These are phyloP conservation scores for Aproaerema taeniolella DNA, from an alignment of 2,888 invertebrate genomes.

Conservation along the genomic window DNA sequence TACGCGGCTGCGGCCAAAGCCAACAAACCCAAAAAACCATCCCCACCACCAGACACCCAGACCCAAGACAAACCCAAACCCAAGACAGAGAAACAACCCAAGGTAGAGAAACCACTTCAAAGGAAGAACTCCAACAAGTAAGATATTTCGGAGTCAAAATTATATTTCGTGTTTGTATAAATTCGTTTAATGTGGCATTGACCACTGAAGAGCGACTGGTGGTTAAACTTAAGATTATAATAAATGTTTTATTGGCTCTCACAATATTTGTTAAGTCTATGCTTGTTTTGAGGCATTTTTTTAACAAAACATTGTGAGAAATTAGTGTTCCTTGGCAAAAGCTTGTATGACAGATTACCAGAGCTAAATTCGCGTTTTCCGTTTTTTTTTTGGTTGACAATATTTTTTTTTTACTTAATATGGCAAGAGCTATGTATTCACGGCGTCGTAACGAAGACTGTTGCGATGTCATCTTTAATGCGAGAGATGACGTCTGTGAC, in stretches of 20 bases:
- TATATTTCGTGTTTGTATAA: conserved; percentile 21
- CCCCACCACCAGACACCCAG: conserved; percentile 29
- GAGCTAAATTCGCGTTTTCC: too few species aligned
- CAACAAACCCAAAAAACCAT: conserved; percentile 50
- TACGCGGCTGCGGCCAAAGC: conserved; percentile 69
- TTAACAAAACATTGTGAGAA: not conserved
- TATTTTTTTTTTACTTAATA: too few species aligned
- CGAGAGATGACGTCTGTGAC: too few species aligned
- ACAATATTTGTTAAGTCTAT: not conserved
- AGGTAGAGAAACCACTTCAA: conserved; percentile 26
- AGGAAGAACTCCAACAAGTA: conserved; percentile 63
- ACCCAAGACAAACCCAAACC: conserved; percentile 16
- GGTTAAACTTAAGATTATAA: not conserved
- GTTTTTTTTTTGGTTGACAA: too few species aligned
- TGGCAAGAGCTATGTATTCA: too few species aligned
- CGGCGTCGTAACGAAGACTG: too few species aligned
- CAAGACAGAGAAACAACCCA: conserved; percentile 27
- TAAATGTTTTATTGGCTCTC: not conserved
- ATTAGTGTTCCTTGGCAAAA: too few species aligned
- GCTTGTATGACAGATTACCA: too few species aligned
- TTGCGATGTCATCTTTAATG: too few species aligned
- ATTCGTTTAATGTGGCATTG: not conserved
- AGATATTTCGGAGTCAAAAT: conserved; percentile 20
- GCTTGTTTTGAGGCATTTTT: not conserved
- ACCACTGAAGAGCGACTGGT: too few species aligned